These are phyloP conservation scores for Nomia melanderi DNA, from an alignment of 1,140 invertebrate genomes.

Conservation along the genomic window DNA sequence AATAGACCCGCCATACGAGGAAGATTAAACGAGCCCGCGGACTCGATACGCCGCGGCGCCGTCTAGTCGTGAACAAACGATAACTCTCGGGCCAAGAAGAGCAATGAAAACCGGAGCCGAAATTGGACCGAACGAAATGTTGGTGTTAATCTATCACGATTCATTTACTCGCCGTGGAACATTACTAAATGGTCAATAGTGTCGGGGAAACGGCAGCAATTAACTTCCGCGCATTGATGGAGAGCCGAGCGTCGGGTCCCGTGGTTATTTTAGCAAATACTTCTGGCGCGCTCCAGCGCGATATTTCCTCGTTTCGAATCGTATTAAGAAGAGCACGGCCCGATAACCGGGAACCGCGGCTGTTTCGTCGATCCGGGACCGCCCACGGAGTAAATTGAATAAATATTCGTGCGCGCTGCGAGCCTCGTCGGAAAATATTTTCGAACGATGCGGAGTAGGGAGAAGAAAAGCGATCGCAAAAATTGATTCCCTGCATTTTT, in stretches of 20 bases:
- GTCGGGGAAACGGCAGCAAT: conserved; percentile 12
- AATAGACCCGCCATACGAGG: not conserved
- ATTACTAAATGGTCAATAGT: conserved; percentile 30
- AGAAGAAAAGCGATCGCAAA: conserved; percentile 22
- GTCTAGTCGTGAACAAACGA: conserved; percentile 30
- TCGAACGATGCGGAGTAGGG: not conserved
- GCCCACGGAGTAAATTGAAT: conserved; percentile 26
- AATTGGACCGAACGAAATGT: conserved; percentile 42
- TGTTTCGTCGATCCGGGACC: conserved; percentile 1
- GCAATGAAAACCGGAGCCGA: not conserved
- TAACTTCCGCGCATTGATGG: conserved; percentile 27
- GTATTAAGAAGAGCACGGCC: conserved; percentile 10
- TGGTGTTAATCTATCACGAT: conserved; percentile 40
- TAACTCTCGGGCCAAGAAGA: not conserved
- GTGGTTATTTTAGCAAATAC: conserved; percentile 34
- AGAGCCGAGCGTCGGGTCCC: not conserved
- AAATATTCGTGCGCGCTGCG: conserved; percentile 13
- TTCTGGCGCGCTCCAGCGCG: not conserved
- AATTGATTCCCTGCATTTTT: conserved; percentile 24
- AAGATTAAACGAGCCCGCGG: not conserved
- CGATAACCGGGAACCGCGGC: not conserved
- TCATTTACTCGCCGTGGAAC: conserved; percentile 32
- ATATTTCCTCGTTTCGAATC: conserved; percentile 3
- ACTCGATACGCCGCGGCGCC: not conserved
- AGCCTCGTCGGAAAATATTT: conserved; percentile 29